phyloP scores from a whole-genome alignment of 2,888 invertebrate genomes.

The Hypolimnas misippus region DNA sequence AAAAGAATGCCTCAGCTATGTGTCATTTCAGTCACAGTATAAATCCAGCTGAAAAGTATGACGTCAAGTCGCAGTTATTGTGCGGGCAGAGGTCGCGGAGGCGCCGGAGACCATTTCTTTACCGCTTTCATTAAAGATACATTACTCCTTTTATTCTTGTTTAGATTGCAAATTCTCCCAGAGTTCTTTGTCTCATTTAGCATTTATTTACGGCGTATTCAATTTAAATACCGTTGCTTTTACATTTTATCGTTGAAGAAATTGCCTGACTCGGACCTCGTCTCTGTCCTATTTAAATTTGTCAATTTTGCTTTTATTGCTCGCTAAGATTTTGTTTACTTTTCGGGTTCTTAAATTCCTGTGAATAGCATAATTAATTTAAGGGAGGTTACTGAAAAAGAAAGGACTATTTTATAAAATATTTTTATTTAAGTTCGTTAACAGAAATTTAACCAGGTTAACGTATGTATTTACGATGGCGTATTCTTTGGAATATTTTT shows the following conservation, averaged over 20 bases:
- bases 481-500: no score
- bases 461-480: no score
- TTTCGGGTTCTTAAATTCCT: slow-evolving; percentile 20
- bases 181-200: slow-evolving; percentile 81
- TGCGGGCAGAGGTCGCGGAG: slow-evolving; percentile 43
- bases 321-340: slow-evolving; percentile 53
- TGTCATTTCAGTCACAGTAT: neutral
- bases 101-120: slow-evolving; percentile 50
- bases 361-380: neutral
- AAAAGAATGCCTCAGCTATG: neutral
- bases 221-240: slow-evolving; percentile 79
- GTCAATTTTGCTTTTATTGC: slow-evolving; percentile 67
- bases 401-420: no score
- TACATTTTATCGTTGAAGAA: slow-evolving; percentile 74
- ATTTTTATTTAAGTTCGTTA: no score
- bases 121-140: slow-evolving; percentile 74
- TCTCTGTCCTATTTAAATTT: slow-evolving; percentile 71
- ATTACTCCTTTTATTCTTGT: slow-evolving; percentile 77
- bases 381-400: no score
- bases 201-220: slow-evolving; percentile 81
- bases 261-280: slow-evolving; percentile 67
- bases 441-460: no score
- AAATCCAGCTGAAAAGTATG: slow-evolving; percentile 12
- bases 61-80: slow-evolving; percentile 41
- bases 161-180: slow-evolving; percentile 74